Base-by-base conservation (phyloP, 2,888 invertebrate species). In the Pseudococcus jackbeardsleyi region DNA sequence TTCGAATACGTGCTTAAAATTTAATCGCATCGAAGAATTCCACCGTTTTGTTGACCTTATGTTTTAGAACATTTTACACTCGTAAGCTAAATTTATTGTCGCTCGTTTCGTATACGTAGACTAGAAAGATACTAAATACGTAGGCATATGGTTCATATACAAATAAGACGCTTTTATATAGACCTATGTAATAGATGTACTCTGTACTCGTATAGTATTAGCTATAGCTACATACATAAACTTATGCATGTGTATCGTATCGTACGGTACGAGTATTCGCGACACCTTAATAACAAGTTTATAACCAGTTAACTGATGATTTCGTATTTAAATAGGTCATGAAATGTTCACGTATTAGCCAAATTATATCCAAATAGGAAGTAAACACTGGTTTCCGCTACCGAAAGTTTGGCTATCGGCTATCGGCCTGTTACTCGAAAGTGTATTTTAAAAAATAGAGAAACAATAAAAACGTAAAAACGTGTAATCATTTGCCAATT, bases 241-340 rank as follows among this genome's bases (percentile, higher is more conserved):
- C 46, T 8, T 46, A 46, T 54, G n/a, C 59, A 59, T 19, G 19
- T 59, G 19, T 59, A 19, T 19, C 6, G 17, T 50, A 1, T 46
- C 46, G 46, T 46, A 46, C 3, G 1, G 26, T 33, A 72, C 33
- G 68, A 33, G 42, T 42, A 79, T 79, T 79, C 79, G 79, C 79
- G 42, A 79, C 79, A 79, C 79, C 79, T 79, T 79, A 79, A 42
- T 79, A 79, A 79, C 79, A 46, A 79, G 79, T 79, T 79, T 79
- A 79, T 79, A 79, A 79, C 79, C 79, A 79, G 79, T 79, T 79
- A 79, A 42, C 79, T 42, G 79, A 79, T 79, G 42, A 79, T 79
- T 79, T 79, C 26, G 79, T 79, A 42, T 79, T 42, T 22, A 79
- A 79, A 42, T 79, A 79, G 79, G 79, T 42, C 79, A 79, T 42